Percentiles rank a stretch among this genome's conserved stretches.
Conservation (phyloP, 2,113 vertebrate species). For the Nothoprocta pentlandii region DNA sequence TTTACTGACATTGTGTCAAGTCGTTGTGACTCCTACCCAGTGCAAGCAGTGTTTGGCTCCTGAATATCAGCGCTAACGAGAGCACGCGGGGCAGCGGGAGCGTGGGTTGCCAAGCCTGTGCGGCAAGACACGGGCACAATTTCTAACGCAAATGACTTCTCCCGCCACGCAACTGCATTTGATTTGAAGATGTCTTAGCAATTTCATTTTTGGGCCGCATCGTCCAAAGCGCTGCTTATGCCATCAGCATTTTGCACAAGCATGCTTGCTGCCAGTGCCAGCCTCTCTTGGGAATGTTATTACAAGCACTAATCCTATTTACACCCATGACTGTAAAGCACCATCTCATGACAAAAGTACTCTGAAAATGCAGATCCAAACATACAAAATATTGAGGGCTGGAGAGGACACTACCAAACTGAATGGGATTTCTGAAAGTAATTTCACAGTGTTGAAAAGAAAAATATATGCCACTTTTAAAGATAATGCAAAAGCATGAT, state of each 20-base stretch:
- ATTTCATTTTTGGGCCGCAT: not conserved
- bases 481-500: not conserved
- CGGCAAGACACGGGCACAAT: not conserved
- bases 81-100: conserved; percentile 39
- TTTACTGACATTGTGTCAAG: conserved; percentile 61
- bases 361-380: not conserved
- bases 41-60: conserved; percentile 7
- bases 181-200: conserved; percentile 33
- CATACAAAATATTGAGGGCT: not conserved
- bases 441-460: not conserved
- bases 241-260: conserved; percentile 23
- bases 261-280: not conserved
- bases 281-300: not conserved
- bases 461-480: not conserved
- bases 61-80: conserved; percentile 60
- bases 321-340: not conserved
- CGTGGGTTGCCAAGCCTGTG: conserved; percentile 35
- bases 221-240: not conserved
- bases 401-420: not conserved
- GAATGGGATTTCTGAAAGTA: not conserved
- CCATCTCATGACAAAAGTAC: not conserved
- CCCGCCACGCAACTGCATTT: conserved; percentile 39
- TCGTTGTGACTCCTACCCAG: conserved; percentile 40
- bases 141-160: conserved; percentile 38
- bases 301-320: not conserved